Evolutionary conservation across 2,797 vertebrate genomes (phyloP).

Genomic region (Clarias laeviceps): DNA sequence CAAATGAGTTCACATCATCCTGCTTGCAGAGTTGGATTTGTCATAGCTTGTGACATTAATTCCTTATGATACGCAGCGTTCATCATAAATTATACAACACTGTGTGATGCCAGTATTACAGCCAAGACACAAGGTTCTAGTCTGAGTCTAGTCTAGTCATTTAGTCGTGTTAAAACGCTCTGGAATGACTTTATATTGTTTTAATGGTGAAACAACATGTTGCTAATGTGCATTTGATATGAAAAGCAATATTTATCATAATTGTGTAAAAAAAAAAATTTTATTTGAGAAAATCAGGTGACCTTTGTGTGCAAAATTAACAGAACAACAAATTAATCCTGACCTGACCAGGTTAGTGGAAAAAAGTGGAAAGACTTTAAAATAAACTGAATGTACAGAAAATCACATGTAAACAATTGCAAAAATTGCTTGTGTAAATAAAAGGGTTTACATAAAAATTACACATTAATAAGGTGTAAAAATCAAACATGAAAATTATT

Average conservation of each 20-base stretch:
- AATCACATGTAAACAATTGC: background rate
- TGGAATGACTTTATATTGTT: background rate
- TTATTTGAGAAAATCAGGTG: background rate
- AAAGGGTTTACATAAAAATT: no score
- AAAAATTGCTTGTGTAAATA: background rate
- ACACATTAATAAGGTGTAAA: no score
- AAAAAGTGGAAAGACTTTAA: no score
- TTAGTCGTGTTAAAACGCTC: background rate
- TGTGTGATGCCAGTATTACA: background rate
- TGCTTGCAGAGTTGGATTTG: background rate
- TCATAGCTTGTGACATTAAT: constrained; percentile 9
- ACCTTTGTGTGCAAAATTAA: background rate
- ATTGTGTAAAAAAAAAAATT: background rate
- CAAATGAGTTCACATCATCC: constrained; percentile 11
- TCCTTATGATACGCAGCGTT: constrained; percentile 13
- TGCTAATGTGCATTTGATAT: no score
- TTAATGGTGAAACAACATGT: no score
- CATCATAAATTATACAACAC: background rate
- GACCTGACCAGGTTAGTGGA: background rate
- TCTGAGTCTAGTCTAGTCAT: background rate
- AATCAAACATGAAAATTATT: no score
- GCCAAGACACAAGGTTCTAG: background rate
- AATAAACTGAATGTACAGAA: background rate
- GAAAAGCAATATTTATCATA: no score
- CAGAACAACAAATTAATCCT: background rate